These are phyloP conservation scores for Craterocephalus amniculus DNA, from an alignment of 2,797 vertebrate species.

Conservation along the genomic window DNA sequence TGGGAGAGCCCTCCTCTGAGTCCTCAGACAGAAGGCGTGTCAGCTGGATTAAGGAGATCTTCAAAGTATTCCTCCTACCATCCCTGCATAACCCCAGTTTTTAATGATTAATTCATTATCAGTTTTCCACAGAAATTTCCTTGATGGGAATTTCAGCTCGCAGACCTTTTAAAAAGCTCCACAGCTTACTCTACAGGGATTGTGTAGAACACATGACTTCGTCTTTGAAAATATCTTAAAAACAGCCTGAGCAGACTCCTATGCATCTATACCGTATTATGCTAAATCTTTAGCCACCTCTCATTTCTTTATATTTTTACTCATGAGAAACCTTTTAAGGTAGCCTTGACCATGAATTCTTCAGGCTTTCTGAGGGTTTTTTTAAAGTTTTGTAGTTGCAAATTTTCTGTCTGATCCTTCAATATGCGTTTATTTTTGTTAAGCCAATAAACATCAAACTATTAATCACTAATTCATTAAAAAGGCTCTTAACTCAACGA, in stretches of 20 bases:
- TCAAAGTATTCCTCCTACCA: neutral
- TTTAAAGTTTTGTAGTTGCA: too few species aligned
- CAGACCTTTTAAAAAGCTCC: neutral
- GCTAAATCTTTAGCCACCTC: neutral
- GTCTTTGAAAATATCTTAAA: neutral
- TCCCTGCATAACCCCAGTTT: neutral
- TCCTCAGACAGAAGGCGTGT: neutral
- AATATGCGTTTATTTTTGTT: too few species aligned
- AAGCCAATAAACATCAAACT: too few species aligned
- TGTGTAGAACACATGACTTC: neutral
- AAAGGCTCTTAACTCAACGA: neutral
- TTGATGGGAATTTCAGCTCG: neutral
- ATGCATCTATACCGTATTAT: neutral
- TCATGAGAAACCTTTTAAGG: neutral
- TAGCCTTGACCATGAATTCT: neutral
- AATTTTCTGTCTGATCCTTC: too few species aligned
- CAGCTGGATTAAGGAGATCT: slow-evolving; percentile 1
- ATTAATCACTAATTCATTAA: neutral
- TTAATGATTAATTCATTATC: slow-evolving; percentile 29
- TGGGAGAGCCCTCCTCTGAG: neutral
- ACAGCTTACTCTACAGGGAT: slow-evolving; percentile 4
- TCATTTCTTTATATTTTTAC: neutral
- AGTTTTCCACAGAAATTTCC: slow-evolving; percentile 12
- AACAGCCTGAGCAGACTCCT: neutral
- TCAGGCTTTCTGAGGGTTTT: too few species aligned